Conservation (phyloP, 2,888 invertebrate species). For the Patella ulyssiponensis region DNA sequence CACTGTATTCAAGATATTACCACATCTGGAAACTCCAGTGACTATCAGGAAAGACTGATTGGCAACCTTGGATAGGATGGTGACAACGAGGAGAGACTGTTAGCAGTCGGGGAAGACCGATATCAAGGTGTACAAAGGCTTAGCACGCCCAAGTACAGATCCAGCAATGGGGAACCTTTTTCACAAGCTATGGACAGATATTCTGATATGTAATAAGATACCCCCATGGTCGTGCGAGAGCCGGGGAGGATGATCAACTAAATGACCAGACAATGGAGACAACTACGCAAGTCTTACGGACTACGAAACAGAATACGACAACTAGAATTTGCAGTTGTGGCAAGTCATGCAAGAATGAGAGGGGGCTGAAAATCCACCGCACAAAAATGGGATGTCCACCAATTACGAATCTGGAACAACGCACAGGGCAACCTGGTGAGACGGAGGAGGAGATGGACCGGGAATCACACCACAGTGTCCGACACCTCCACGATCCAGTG, state of each 20-base stretch:
- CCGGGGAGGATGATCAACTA: constrained; percentile 29
- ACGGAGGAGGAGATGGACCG: constrained; percentile 30
- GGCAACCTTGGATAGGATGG: too few relatives aligned
- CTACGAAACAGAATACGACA: constrained; percentile 20
- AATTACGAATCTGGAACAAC: constrained; percentile 19
- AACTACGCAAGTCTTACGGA: constrained; percentile 16
- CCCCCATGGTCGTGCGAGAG: constrained; percentile 26
- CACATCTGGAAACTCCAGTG: too few relatives aligned
- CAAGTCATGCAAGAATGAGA: constrained; percentile 22
- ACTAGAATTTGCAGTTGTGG: constrained; percentile 25
- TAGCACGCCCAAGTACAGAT: too few relatives aligned
- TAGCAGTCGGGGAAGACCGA: too few relatives aligned
- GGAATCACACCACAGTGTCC: constrained; percentile 25
- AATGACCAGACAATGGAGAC: constrained; percentile 13
- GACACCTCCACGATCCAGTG: constrained; percentile 27
- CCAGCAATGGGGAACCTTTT: too few relatives aligned
- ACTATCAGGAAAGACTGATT: too few relatives aligned
- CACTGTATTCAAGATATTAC: too few relatives aligned
- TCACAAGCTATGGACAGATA: constrained; percentile 26
- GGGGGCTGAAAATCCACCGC: constrained; percentile 22
- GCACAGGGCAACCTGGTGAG: constrained; percentile 23
- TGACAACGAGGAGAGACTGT: too few relatives aligned
- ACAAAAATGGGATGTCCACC: constrained; percentile 24
- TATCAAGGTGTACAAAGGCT: too few relatives aligned
- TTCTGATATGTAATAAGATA: constrained; percentile 22